Evolutionary conservation across 2,888 invertebrate genomes (phyloP), one percentile per base, ranked within the genome.

Genomic region (Melipona beecheii): DNA sequence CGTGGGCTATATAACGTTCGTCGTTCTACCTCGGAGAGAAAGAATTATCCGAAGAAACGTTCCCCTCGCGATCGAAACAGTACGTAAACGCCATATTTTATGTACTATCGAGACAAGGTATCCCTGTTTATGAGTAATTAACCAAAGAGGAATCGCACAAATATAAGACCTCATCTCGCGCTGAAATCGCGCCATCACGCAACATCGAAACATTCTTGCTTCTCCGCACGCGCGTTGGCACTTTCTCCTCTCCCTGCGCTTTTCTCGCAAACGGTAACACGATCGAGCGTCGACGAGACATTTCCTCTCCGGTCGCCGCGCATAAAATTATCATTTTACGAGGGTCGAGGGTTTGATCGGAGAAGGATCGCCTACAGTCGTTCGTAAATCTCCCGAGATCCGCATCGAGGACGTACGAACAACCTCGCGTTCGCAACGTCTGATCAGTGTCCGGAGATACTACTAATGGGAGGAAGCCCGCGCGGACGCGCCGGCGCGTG

Each of bases 291-390:
- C 24, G 9, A 19, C 3, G 17, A 24, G 17, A 17, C 3, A 2
- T 49, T 43, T 5, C 21, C 4, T 36, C 13, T 49, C 43, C 66
- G 9, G 4, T 68, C 27, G 17, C 15, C 50, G 5, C 64, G 1
- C n/a, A 11, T 64, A 50, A 64, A 64, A 73, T 64, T 50, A 73
- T 27, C 64, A 52, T 73, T 73, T 56, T 49, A 68, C 49, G 68
- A 75, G 49, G 24, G n/a, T 36, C 31, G 31, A 60, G 6, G 36
- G 6, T 36, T 36, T 27, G 31, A n/a, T n/a, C n/a, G n/a, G 50
- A 60, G 50, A 58, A 49, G 17, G 70, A 76, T 76, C 70, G 70
- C n/a, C 24, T 31, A 24, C 71, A 62, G 52, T 52, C n/a, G 50
- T 71, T 52, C 71, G 24, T 62, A 62, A 71, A 62, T 60, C 52